Conservation (phyloP, 2,888 invertebrate species). For the Conus canariensis region DNA sequence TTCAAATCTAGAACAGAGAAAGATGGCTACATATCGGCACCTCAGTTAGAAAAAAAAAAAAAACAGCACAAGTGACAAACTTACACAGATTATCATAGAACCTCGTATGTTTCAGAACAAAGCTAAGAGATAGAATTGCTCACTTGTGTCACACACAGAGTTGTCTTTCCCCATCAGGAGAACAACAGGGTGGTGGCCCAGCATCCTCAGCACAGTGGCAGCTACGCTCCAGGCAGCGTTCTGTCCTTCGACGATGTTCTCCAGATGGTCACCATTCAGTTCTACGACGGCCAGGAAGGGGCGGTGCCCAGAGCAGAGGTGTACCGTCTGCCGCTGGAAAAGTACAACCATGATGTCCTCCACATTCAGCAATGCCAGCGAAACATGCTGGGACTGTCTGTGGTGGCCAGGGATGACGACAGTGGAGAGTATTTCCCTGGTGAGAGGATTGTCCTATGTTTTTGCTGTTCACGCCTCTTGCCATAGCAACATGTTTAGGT, state of each 20-base stretch:
- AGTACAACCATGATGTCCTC: slow-evolving; percentile 67
- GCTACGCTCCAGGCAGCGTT: slow-evolving; percentile 73
- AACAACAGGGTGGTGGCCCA: slow-evolving; percentile 68
- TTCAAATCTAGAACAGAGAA: too few species aligned
- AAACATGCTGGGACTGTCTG: slow-evolving; percentile 68
- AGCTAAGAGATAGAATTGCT: too few species aligned
- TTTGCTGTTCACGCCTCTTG: not conserved
- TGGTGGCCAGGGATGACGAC: slow-evolving; percentile 46
- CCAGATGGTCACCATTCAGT: slow-evolving; percentile 54
- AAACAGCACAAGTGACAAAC: too few species aligned
- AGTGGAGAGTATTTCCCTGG: slow-evolving; percentile 49
- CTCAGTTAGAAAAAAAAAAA: too few species aligned
- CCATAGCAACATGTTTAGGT: too few species aligned
- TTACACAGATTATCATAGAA: too few species aligned
- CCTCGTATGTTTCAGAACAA: too few species aligned
- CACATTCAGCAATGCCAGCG: slow-evolving; percentile 69
- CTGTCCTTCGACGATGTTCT: slow-evolving; percentile 39
- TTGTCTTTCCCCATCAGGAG: slow-evolving; percentile 49
- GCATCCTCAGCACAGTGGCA: slow-evolving; percentile 69
- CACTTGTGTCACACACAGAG: too few species aligned
- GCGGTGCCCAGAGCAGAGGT: slow-evolving; percentile 63
- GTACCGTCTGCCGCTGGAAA: slow-evolving; percentile 50
- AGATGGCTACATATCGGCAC: too few species aligned
- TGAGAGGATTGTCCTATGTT: not conserved
- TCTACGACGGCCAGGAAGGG: slow-evolving; percentile 68